Evolutionary conservation across 2,888 invertebrate species (phyloP), one percentile per base, ranked within the genome.

Genomic region (Eurytoma adleriae): DNA sequence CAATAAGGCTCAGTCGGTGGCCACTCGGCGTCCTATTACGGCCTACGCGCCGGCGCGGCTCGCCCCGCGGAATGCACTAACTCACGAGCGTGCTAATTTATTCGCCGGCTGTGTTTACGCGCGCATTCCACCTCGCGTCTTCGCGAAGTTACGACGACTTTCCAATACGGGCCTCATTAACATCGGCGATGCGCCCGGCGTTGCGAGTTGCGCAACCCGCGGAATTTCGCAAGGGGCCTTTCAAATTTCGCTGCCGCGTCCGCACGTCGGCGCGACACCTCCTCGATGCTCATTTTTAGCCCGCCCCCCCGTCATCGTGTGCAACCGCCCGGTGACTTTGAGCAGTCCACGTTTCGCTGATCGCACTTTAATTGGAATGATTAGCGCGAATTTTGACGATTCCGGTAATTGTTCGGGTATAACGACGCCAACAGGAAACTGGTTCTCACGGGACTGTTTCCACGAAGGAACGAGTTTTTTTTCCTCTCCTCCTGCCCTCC

Each of bases 21-120:
- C 56, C 48, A 18, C 16, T 7, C 20, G 18, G 40, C 18, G 27
- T 50, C 64, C 70, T 52, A 69, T 69, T 78, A 52, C 57, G 50
- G 78, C 62, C 40, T 27, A 54, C 24, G n/a, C 24, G 27, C 30
- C 18, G 5, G 40, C 66, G 18, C 52, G n/a, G 10, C 67, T 24
- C 56, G n/a, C 5, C 74, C 18, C 62, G 56, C 27, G 40, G 24
- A 56, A 40, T 56, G 64, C 40, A 52, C 52, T 69, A 50, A 71
- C 62, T 69, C 78, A 69, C 73, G 56, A 54, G 64, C 73, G 68
- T 69, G 73, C 69, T 79, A 73, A 73, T 73, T 73, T 62, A 71
- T 71, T 71, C 71, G 18, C n/a, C 13, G n/a, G 64, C n/a, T 3
- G 62, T n/a, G 62, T 30, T 27, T 24, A n/a, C 40, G 18, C 59